These are phyloP conservation scores for Pogonognathellus flavescens DNA, from an alignment of 1,140 invertebrate genomes.

Conservation along the genomic window DNA sequence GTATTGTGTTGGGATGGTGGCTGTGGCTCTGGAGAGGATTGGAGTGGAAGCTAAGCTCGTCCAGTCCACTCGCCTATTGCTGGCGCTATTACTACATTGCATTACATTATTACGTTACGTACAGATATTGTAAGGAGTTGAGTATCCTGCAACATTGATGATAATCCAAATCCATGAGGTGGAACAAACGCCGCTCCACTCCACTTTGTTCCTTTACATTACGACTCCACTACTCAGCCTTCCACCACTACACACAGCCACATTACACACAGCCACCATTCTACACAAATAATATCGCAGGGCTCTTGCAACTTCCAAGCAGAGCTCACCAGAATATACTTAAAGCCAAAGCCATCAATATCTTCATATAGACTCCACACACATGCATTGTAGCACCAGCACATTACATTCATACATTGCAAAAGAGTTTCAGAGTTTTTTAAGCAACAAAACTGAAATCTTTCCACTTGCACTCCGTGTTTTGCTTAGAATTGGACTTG, in stretches of 20 bases:
- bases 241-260: not conserved
- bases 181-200: constrained; percentile 39
- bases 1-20: not conserved
- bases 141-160: constrained; percentile 33
- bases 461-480: not conserved
- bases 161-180: constrained; percentile 48
- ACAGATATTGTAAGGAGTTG: not conserved
- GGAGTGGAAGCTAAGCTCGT: not conserved
- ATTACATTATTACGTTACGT: constrained; percentile 26
- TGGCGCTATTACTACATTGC: constrained; percentile 7
- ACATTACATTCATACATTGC: too few relatives aligned
- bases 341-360: not conserved
- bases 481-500: not conserved
- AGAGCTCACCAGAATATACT: not conserved
- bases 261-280: not conserved
- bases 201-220: not conserved
- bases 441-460: not conserved
- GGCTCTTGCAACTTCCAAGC: not conserved
- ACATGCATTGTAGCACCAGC: too few relatives aligned
- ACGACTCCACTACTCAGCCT: not conserved
- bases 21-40: too few relatives aligned
- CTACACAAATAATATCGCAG: not conserved
- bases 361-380: too few relatives aligned
- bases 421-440: not conserved
- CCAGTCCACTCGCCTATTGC: not conserved